A percentile compares a stretch with the other conserved stretches of the same genome.
phyloP scores from a whole-genome alignment of 2,888 invertebrate genomes.

The Sthenelais limicola region DNA sequence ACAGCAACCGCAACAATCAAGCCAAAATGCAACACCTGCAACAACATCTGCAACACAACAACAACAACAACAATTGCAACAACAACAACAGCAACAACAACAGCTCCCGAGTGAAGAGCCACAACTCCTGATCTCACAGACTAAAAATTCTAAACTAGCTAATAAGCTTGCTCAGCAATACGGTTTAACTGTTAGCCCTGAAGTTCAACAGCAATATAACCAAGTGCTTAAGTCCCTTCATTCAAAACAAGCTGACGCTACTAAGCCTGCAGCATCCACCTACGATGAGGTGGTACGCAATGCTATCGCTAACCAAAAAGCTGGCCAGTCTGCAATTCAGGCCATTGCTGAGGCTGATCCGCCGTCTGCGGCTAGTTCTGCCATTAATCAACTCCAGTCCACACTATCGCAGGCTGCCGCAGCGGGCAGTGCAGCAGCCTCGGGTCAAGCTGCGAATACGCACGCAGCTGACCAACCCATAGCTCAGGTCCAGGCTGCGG shows the following conservation, averaged over 20 bases:
- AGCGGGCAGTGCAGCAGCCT: neutral
- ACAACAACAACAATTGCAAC: slow-evolving; percentile 1
- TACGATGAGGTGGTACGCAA: slow-evolving; percentile 31
- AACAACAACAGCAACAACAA: slow-evolving; percentile 37
- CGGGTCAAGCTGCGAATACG: neutral
- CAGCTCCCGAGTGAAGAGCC: slow-evolving; percentile 14
- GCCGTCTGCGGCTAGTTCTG: slow-evolving; percentile 18
- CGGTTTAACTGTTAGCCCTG: slow-evolving; percentile 24
- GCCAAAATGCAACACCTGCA: neutral
- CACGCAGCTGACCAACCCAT: slow-evolving; percentile 10
- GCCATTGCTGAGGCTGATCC: slow-evolving; percentile 25
- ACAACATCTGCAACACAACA: slow-evolving; percentile 21
- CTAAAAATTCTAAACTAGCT: slow-evolving; percentile 17
- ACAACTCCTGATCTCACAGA: slow-evolving; percentile 28
- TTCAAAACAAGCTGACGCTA: slow-evolving; percentile 4
- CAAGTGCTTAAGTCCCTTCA: slow-evolving; percentile 20
- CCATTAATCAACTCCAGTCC: slow-evolving; percentile 7
- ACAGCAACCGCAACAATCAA: slow-evolving; percentile 6
- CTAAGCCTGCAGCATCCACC: neutral
- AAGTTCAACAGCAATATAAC: slow-evolving; percentile 30
- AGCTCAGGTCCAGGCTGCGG: slow-evolving; percentile 32
- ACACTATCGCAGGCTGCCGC: slow-evolving; percentile 5
- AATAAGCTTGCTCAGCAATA: slow-evolving; percentile 33
- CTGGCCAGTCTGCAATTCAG: slow-evolving; percentile 2
- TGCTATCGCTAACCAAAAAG: slow-evolving; percentile 24